Percentiles rank a stretch among this genome's conserved stretches.
Evolutionary conservation across 2,797 vertebrate genomes (phyloP).

Genomic region (Esox lucius): DNA sequence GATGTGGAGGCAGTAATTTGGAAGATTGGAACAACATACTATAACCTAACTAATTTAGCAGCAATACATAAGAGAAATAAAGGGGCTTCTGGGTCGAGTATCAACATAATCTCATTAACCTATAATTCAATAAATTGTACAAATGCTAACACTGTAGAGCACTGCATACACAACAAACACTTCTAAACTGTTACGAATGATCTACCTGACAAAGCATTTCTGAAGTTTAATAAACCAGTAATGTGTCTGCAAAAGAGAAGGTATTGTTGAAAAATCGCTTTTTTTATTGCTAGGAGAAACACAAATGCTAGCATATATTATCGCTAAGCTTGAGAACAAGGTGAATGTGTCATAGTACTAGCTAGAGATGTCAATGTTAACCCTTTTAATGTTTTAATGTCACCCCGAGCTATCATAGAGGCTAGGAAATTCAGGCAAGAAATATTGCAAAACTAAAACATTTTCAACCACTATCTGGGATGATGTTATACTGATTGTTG

Average conservation of each 20-base stretch:
- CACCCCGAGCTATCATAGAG: background rate
- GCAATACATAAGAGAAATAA: background rate
- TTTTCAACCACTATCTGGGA: background rate
- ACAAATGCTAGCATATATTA: constrained; percentile 16
- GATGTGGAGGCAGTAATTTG: constrained; percentile 7
- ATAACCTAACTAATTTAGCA: background rate
- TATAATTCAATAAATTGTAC: background rate
- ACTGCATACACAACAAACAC: constrained; percentile 29
- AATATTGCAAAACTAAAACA: background rate
- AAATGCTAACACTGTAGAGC: background rate
- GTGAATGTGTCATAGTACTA: background rate
- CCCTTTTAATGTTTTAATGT: background rate
- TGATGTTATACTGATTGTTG: background rate
- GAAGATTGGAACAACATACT: background rate
- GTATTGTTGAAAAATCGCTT: constrained; percentile 62
- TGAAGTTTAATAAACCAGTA: constrained; percentile 49
- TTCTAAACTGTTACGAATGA: constrained; percentile 62
- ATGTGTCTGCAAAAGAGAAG: constrained; percentile 43
- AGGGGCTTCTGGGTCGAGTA: too few relatives aligned
- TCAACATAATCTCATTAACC: background rate
- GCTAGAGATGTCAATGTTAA: background rate
- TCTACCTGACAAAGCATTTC: constrained; percentile 45
- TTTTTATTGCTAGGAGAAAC: constrained; percentile 37
- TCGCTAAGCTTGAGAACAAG: constrained; percentile 1
- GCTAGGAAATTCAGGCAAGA: background rate